These are phyloP conservation scores for Eidolon dupreanum DNA, from an alignment of 2,797 vertebrate species.

Conservation along the genomic window DNA sequence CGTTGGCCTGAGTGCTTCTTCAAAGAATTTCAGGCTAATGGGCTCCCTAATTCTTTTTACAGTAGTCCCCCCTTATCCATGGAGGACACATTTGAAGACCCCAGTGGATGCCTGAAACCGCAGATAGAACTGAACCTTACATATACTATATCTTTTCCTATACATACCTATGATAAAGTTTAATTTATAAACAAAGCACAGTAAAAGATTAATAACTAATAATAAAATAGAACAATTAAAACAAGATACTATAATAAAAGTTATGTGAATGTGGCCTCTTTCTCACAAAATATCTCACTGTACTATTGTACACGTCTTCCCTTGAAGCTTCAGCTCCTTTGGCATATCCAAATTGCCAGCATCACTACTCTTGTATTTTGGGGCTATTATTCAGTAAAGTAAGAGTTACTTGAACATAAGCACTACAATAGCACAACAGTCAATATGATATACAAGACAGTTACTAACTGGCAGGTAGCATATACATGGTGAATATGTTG, in stretches of 20 bases:
- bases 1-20: conserved; percentile 34
- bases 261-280: not conserved
- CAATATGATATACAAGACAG: not conserved
- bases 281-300: not conserved
- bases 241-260: not conserved
- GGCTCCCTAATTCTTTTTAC: conserved; percentile 1
- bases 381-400: not conserved
- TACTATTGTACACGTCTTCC: not conserved
- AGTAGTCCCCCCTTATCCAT: not conserved
- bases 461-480: not conserved
- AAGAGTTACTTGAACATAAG: not conserved
- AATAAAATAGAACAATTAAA: not conserved
- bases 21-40: conserved; percentile 2
- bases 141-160: not conserved
- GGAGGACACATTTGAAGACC: not conserved
- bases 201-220: not conserved
- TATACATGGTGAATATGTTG: not conserved
- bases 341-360: not conserved
- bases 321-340: not conserved
- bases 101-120: not conserved
- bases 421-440: not conserved
- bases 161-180: not conserved
- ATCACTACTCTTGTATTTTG: not conserved
- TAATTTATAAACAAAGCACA: not conserved
- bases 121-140: not conserved